Evolutionary conservation across 1,140 invertebrate species (phyloP).

Genomic region (Lasioglossum albipes): DNA sequence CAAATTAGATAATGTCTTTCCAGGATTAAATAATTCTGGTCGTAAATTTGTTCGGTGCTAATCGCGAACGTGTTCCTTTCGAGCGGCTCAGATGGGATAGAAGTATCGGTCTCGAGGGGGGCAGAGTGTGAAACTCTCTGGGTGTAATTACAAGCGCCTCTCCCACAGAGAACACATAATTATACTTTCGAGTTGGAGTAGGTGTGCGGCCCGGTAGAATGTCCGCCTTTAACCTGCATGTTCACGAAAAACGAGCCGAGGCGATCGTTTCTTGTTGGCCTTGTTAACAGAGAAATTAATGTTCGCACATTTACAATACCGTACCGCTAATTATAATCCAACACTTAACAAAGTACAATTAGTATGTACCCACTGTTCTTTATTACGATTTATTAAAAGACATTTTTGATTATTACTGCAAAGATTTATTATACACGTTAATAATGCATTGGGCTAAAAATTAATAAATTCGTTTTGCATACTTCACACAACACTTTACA

Average conservation of each 20-base stretch:
- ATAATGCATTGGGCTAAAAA: no score
- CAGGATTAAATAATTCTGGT: background rate
- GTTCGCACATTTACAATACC: background rate
- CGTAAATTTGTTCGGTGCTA: conserved; percentile 17
- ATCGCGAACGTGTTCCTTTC: background rate
- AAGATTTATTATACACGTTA: no score
- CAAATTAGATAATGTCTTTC: background rate
- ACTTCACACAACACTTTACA: no score
- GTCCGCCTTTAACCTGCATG: no score
- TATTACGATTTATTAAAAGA: no score
- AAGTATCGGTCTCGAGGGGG: background rate
- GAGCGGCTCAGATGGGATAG: background rate
- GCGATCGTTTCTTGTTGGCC: background rate
- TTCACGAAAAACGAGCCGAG: background rate
- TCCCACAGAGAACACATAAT: conserved; percentile 17
- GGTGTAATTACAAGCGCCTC: conserved; percentile 22
- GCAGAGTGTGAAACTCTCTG: conserved; percentile 32
- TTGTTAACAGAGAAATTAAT: conserved; percentile 15
- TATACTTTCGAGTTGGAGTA: conserved; percentile 1
- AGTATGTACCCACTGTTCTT: no score
- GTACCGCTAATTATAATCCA: background rate
- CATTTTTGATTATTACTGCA: no score
- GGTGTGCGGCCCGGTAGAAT: background rate
- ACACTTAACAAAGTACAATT: background rate
- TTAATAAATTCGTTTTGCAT: no score